Evolutionary conservation across 2,113 vertebrate genomes (phyloP).

Genomic region (Puma concolor): DNA sequence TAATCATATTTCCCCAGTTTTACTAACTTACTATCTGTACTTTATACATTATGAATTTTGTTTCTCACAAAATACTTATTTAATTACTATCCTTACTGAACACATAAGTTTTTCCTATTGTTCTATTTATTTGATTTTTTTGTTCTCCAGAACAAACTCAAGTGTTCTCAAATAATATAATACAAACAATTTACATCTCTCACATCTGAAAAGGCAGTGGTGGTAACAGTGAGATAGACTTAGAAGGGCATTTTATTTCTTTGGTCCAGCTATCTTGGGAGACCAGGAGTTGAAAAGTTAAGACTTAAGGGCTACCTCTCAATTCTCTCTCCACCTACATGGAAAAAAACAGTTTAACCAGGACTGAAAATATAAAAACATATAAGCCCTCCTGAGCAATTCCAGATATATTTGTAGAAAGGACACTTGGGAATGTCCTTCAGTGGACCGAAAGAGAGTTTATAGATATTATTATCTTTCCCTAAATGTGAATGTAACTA

Average conservation of each 20-base stretch:
- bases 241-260: not conserved
- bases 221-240: not conserved
- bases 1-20: not conserved
- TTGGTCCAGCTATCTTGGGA: not conserved
- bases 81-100: not conserved
- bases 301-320: accelerated
- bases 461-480: conserved; percentile 1
- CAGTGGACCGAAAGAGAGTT: not conserved
- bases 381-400: not conserved
- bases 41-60: not conserved
- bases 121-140: not conserved
- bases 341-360: not conserved
- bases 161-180: not conserved
- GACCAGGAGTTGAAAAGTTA: not conserved
- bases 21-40: not conserved
- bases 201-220: not conserved
- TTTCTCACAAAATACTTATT: not conserved
- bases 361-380: not conserved
- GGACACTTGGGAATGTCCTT: not conserved
- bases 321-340: not conserved
- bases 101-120: not conserved
- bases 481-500: conserved; percentile 28
- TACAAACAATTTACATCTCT: not conserved
- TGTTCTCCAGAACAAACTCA: not conserved
- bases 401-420: not conserved